Evolutionary conservation across 2,888 invertebrate species (phyloP), one percentile per base, ranked within the genome.

Genomic region (Cremastinae sp.): DNA sequence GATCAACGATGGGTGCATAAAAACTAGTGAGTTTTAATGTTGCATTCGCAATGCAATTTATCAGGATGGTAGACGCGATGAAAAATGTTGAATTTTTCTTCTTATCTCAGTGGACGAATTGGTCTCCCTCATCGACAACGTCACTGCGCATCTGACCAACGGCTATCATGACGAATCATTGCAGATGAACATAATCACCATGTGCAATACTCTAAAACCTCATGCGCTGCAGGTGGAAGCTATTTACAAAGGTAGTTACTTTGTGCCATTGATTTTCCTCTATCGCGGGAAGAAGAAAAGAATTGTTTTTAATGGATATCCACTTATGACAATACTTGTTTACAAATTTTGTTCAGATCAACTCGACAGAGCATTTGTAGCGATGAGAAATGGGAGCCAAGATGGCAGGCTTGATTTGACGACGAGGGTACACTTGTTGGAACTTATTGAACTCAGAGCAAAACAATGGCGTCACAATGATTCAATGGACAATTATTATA

Each of bases 391-490:
- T 91, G 96, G 96, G 85, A 96, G 96, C 85, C 95, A 96, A 90
- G 96, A 96, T 90, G 95, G 95, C 90, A 93, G 94, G 89, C 92
- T 97, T 85, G 96, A 96, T 89, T 93, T 95, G 88, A 93, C 95
- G 90, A 95, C 96, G 85, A 93, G 97, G 90, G 93, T 96, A 87
- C 95, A 96, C 90, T 92, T 98, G 86, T 93, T 98, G 89, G 97
- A 98, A 91, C 92, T 98, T 79, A 96, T 98, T 85, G 98, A 98
- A 91, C 91, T 98, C 87, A 93, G 98, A 88, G 97, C 97, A 78
- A 96, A 96, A 90, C 94, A 95, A 87, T 98, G 98, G 98, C 94
- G 95, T 88, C 94, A 95, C 78, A 94, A 93, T 81, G 95, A 96
- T 90, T 94, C 95, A 84, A 94, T 96, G 92, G 94, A 94, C 90